These are phyloP conservation scores for Mus spicilegus DNA, from an alignment of 2,113 vertebrate genomes.

Conservation along the genomic window DNA sequence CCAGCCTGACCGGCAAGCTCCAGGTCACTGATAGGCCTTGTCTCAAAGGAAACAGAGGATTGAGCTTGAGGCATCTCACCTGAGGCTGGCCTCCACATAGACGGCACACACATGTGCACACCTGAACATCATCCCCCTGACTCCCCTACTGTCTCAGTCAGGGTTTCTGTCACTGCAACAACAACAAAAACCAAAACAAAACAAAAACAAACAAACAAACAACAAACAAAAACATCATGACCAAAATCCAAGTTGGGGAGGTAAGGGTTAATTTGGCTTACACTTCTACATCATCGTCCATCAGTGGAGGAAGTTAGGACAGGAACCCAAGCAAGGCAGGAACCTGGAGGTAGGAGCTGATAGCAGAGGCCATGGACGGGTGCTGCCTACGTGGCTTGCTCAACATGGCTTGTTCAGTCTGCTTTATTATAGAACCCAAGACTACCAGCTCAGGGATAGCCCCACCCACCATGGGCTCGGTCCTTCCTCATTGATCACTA, in stretches of 20 bases:
- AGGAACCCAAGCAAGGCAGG: neutral
- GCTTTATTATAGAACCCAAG: neutral
- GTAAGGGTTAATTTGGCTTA: neutral
- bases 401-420: neutral
- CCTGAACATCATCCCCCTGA: neutral
- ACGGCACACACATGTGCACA: neutral
- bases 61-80: neutral
- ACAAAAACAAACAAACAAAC: too few species aligned
- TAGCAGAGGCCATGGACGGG: neutral
- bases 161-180: neutral
- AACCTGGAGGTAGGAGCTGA: neutral
- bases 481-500: neutral
- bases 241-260: neutral
- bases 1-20: neutral
- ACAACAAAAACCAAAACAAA: too few species aligned
- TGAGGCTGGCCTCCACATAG: neutral
- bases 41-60: too few species aligned
- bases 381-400: neutral
- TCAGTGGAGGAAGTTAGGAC: neutral
- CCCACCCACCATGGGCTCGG: neutral
- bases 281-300: neutral
- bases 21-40: neutral
- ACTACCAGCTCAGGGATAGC: neutral
- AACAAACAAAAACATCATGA: neutral
- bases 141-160: neutral